These are phyloP conservation scores for Campopleginae sp. DNA, from an alignment of 2,888 invertebrate genomes.

Conservation along the genomic window DNA sequence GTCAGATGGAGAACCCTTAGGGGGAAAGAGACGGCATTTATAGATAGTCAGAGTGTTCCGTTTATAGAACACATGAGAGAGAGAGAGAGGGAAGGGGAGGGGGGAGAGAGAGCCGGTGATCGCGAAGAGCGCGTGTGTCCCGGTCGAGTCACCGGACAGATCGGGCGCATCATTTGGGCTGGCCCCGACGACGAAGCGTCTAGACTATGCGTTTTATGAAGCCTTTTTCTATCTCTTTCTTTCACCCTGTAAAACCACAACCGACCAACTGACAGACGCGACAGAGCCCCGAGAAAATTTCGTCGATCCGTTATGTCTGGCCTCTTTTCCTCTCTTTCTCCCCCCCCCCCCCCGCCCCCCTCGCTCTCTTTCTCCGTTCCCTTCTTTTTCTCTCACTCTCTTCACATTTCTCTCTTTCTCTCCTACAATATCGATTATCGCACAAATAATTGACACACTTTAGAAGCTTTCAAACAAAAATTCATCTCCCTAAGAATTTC, in stretches of 20 bases:
- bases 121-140: slow-evolving; percentile 53
- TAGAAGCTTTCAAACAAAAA: slow-evolving; percentile 1
- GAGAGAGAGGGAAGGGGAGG: background rate
- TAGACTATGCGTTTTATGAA: slow-evolving; percentile 64
- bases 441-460: slow-evolving; percentile 22
- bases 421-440: slow-evolving; percentile 1
- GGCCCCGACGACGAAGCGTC: slow-evolving; percentile 65
- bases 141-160: slow-evolving; percentile 64
- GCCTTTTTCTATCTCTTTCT: slow-evolving; percentile 30
- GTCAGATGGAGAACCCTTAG: slow-evolving; percentile 35
- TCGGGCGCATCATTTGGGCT: slow-evolving; percentile 65
- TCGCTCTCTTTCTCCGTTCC: background rate
- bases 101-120: slow-evolving; percentile 8
- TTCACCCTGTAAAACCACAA: slow-evolving; percentile 40
- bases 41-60: slow-evolving; percentile 57
- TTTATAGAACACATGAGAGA: slow-evolving; percentile 64
- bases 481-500: background rate
- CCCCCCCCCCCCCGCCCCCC: background rate
- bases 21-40: slow-evolving; percentile 28
- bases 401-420: background rate
- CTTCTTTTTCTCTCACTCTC: background rate
- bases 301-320: slow-evolving; percentile 51
- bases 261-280: slow-evolving; percentile 56
- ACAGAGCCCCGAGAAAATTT: slow-evolving; percentile 48
- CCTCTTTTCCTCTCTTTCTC: background rate